A percentile compares a stretch with the other conserved stretches of the same genome.
Conservation (phyloP, 2,113 vertebrate genomes). For the Motacilla tschutschensis region DNA sequence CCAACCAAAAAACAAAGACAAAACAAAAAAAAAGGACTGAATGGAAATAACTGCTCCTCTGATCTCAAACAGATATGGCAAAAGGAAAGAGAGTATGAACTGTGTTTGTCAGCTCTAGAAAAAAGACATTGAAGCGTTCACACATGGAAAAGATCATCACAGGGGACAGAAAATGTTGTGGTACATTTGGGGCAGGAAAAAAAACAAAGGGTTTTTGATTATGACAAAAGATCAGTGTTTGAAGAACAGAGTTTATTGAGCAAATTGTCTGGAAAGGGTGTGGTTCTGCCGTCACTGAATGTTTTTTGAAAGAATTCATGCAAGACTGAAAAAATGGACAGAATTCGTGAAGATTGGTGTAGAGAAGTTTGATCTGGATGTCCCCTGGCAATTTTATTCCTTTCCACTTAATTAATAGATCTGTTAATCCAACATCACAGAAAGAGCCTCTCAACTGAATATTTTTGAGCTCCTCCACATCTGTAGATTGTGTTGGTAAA, state of each 20-base stretch:
- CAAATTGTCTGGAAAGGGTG: neutral
- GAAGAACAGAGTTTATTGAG: neutral
- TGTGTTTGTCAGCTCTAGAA: neutral
- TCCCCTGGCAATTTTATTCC: neutral
- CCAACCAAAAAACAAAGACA: too few relatives aligned
- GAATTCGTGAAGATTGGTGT: neutral
- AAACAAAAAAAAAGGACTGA: neutral
- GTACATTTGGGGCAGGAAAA: neutral
- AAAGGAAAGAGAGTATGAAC: neutral
- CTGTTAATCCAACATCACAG: neutral
- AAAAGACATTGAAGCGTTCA: neutral
- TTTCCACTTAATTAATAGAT: neutral
- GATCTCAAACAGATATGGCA: neutral
- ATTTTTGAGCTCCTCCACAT: neutral
- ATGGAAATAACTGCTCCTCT: neutral
- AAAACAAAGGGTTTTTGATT: neutral
- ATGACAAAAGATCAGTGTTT: neutral
- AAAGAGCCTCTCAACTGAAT: neutral
- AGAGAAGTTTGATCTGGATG: neutral
- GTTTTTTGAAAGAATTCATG: neutral
- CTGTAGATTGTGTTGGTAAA: neutral
- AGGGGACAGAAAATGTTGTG: neutral
- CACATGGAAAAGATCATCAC: neutral
- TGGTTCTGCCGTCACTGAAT: neutral
- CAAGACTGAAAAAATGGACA: neutral